Conservation (phyloP, 2,113 vertebrate genomes). For the Pyrgilauda ruficollis region DNA sequence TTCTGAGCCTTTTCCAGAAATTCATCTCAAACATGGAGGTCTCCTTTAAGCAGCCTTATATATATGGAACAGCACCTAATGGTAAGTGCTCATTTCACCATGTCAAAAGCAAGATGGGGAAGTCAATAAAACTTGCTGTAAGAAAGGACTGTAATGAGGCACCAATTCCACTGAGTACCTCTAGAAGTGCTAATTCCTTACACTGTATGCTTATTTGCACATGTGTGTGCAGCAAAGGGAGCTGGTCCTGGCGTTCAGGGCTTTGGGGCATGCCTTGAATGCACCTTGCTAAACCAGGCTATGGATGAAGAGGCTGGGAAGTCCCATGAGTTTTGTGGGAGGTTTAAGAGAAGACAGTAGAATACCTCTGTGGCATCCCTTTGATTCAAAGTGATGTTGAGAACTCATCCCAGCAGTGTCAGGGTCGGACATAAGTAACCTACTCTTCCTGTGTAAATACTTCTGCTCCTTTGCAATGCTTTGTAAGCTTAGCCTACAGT, state of each 20-base stretch:
- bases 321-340: not conserved
- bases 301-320: not conserved
- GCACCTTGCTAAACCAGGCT: not conserved
- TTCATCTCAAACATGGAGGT: not conserved
- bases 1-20: not conserved
- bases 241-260: not conserved
- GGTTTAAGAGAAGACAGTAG: not conserved
- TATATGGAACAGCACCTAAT: rapidly evolving
- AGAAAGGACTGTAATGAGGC: not conserved
- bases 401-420: not conserved
- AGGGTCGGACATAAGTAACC: not conserved
- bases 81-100: not conserved
- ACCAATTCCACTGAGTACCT: not conserved
- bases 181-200: not conserved
- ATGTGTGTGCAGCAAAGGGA: not conserved
- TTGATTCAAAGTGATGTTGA: not conserved
- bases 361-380: not conserved
- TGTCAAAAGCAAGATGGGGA: not conserved
- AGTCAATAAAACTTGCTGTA: not conserved
- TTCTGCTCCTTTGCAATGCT: not conserved
- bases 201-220: not conserved
- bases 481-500: not conserved
- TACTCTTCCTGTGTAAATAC: not conserved
- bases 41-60: rapidly evolving
- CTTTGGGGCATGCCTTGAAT: not conserved